These are phyloP conservation scores for Camarhynchus parvulus DNA, from an alignment of 2,113 vertebrate species.

Conservation along the genomic window DNA sequence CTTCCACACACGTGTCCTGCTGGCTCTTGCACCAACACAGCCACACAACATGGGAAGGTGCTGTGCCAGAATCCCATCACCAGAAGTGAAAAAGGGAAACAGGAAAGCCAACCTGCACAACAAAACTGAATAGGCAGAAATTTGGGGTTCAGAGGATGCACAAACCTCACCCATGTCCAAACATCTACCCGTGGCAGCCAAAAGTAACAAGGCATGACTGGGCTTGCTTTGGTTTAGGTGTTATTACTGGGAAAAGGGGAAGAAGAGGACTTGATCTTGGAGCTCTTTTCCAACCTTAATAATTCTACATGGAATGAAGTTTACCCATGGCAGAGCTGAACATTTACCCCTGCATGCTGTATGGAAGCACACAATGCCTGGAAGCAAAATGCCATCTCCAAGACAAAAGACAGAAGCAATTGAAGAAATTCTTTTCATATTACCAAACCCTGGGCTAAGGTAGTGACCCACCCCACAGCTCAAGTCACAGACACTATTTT, in stretches of 20 bases:
- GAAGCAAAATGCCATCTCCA: not conserved
- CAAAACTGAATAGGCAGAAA: not conserved
- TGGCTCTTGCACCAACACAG: too few species aligned
- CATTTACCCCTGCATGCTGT: fast-evolving
- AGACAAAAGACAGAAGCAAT: not conserved
- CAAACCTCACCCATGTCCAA: not conserved
- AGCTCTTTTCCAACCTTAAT: not conserved
- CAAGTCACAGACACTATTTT: not conserved
- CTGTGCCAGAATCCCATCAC: not conserved
- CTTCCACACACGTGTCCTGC: fast-evolving
- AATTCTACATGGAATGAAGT: not conserved
- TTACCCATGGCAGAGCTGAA: not conserved
- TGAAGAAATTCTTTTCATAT: not conserved
- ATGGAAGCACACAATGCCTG: not conserved
- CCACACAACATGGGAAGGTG: fast-evolving
- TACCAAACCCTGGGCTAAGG: not conserved
- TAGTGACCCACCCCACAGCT: not conserved
- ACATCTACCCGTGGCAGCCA: not conserved
- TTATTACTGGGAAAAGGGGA: not conserved
- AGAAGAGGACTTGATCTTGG: not conserved
- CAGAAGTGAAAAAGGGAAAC: fast-evolving
- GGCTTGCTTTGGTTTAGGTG: not conserved
- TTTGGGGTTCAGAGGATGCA: not conserved
- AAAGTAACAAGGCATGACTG: not conserved
- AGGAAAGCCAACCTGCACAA: not conserved